phyloP scores from a whole-genome alignment of 2,113 vertebrate genomes.

The Sisor rabdophorus region DNA sequence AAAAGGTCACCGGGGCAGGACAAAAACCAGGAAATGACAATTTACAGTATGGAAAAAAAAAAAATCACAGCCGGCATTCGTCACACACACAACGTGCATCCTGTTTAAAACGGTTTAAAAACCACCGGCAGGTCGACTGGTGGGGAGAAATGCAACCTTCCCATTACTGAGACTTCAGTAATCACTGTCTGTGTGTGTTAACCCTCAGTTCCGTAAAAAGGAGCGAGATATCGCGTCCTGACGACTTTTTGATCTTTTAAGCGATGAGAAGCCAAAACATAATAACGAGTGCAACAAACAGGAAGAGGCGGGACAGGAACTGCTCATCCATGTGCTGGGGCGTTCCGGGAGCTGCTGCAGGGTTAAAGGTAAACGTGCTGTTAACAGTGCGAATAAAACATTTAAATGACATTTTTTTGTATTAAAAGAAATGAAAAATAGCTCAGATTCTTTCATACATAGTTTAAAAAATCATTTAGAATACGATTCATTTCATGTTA shows the following conservation, averaged over 20 bases:
- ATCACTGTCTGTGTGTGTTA: not conserved
- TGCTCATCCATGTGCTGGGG: constrained; percentile 95
- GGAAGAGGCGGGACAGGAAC: constrained; percentile 96
- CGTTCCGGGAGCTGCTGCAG: constrained; percentile 88
- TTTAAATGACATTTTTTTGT: not conserved
- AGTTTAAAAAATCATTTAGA: too few relatives aligned
- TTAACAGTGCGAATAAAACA: not conserved
- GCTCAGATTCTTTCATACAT: too few relatives aligned
- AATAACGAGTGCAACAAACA: constrained; percentile 94
- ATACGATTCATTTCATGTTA: too few relatives aligned
- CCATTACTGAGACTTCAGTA: constrained; percentile 4
- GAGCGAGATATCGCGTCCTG: not conserved
- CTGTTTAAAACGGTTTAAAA: constrained; percentile 18
- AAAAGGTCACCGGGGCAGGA: not conserved
- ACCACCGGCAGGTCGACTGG: not conserved
- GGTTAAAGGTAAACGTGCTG: not conserved
- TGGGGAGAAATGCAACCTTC: not conserved
- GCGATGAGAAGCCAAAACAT: constrained; percentile 99
- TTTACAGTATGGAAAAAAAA: constrained; percentile 15
- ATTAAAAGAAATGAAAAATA: too few relatives aligned
- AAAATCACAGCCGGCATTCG: not conserved
- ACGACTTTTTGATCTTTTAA: constrained; percentile 54
- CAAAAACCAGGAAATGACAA: constrained; percentile 8
- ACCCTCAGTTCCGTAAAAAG: not conserved
- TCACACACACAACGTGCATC: not conserved